phyloP scores from a whole-genome alignment of 2,888 invertebrate genomes.

The Cephus pygmeus region DNA sequence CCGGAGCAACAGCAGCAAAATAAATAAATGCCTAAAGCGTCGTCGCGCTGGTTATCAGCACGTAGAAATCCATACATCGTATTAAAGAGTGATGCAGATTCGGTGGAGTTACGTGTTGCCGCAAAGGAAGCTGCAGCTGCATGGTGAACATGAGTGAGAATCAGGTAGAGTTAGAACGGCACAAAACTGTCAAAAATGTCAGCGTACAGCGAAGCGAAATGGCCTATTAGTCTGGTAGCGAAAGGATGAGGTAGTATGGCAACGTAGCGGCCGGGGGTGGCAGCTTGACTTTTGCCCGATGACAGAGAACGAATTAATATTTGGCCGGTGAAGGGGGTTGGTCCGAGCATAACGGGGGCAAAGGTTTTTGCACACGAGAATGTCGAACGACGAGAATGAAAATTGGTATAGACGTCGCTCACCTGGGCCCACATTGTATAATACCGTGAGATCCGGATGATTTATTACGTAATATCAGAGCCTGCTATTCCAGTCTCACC shows the following conservation, averaged over 20 bases:
- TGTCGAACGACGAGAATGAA: conserved; percentile 36
- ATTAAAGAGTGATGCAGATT: neutral
- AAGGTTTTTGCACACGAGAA: conserved; percentile 4
- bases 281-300: conserved; percentile 9
- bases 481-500: conserved; percentile 20
- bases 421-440: conserved; percentile 53
- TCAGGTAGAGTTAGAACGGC: neutral
- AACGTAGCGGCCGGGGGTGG: conserved; percentile 13
- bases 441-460: conserved; percentile 49
- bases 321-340: conserved; percentile 4
- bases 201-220: conserved; percentile 21
- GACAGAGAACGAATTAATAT: conserved; percentile 39
- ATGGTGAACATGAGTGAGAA: neutral
- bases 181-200: conserved; percentile 23
- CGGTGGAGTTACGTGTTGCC: neutral
- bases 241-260: conserved; percentile 24
- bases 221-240: conserved; percentile 25
- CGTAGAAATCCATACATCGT: neutral
- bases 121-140: neutral
- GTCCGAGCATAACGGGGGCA: neutral
- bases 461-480: conserved; percentile 59
- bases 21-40: neutral
- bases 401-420: conserved; percentile 53
- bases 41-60: neutral
- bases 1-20: neutral